Evolutionary conservation across 2,113 vertebrate genomes (phyloP).

Genomic region (Pagrus major): DNA sequence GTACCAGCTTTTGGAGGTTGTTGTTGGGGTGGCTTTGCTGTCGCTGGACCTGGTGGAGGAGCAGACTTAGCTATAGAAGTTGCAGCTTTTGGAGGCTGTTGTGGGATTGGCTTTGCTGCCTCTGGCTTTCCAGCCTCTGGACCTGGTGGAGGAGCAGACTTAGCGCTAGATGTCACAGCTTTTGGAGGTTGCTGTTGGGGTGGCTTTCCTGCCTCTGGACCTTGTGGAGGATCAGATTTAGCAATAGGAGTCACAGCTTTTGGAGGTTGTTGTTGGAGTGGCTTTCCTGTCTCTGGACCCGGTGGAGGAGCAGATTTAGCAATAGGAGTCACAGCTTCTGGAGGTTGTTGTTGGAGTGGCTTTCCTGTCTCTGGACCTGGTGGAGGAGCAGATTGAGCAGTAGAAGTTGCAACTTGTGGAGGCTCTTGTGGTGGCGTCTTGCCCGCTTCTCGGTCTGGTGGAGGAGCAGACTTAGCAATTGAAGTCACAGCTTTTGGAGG

Average conservation of each 20-base stretch:
- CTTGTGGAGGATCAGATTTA: conserved; percentile 70
- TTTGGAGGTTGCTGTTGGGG: conserved; percentile 71
- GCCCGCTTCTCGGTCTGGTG: background rate
- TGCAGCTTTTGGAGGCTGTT: conserved; percentile 69
- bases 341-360: conserved; percentile 45
- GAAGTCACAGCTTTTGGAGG: conserved; percentile 68
- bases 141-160: conserved; percentile 64
- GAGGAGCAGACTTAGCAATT: conserved; percentile 72
- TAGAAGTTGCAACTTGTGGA: conserved; percentile 61
- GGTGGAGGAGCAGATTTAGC: conserved; percentile 69
- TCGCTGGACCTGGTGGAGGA: conserved; percentile 33
- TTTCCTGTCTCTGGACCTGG: conserved; percentile 13
- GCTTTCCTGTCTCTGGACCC: conserved; percentile 8
- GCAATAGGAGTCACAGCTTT: conserved; percentile 57
- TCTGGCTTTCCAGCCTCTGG: background rate
- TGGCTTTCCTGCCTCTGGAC: conserved; percentile 2
- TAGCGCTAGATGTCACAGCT: conserved; percentile 48
- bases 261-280: conserved; percentile 48
- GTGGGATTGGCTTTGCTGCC: background rate
- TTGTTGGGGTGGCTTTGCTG: conserved; percentile 12
- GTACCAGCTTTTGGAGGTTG: conserved; percentile 71
- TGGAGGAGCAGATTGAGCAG: conserved; percentile 72
- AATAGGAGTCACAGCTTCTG: conserved; percentile 57
- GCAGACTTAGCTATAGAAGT: conserved; percentile 67
- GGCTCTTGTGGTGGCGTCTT: conserved; percentile 50